A percentile compares a stretch with the other conserved stretches of the same genome.
These are phyloP conservation scores for Pycnonotus jocosus DNA, from an alignment of 2,113 vertebrate species.

Conservation along the genomic window DNA sequence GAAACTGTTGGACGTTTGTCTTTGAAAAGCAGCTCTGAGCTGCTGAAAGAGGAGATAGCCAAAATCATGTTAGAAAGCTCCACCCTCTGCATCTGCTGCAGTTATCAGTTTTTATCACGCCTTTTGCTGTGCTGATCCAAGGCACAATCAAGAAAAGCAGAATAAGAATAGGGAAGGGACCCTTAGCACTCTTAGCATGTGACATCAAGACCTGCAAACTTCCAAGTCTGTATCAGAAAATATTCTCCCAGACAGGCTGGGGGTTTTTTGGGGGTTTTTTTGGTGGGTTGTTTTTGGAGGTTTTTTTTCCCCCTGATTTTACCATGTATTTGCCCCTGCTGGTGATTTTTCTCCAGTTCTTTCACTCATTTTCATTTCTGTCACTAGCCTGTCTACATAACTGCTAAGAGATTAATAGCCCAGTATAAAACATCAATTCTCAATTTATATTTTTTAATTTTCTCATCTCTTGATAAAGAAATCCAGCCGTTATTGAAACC, in stretches of 20 bases:
- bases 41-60: not conserved
- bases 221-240: not conserved
- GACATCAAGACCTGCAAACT: not conserved
- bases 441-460: not conserved
- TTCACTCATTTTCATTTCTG: not conserved
- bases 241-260: not conserved
- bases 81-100: not conserved
- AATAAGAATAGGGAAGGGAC: not conserved
- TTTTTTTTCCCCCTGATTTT: not conserved
- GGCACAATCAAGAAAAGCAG: not conserved
- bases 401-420: not conserved
- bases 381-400: not conserved
- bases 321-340: not conserved
- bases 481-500: not conserved
- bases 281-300: no score
- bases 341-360: not conserved
- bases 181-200: accelerated
- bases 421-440: not conserved
- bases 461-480: not conserved
- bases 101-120: not conserved
- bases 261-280: no score
- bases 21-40: not conserved
- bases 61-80: not conserved
- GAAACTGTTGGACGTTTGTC: not conserved
- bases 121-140: not conserved